phyloP scores from a whole-genome alignment of 2,888 invertebrate species.

The Drosophila recens region DNA sequence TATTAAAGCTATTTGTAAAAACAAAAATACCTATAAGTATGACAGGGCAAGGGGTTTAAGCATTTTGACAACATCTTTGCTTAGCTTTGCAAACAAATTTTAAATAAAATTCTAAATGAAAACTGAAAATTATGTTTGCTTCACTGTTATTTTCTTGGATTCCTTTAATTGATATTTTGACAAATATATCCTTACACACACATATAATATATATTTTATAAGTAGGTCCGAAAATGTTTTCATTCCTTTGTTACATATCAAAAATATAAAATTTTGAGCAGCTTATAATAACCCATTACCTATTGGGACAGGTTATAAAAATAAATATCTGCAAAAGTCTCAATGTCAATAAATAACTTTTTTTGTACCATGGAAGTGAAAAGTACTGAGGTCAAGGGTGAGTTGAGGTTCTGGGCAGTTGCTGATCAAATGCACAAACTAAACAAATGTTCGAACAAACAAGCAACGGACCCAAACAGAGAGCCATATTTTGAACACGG shows the following conservation, averaged over 20 bases:
- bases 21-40: too few relatives aligned
- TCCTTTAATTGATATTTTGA: too few relatives aligned
- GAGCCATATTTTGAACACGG: conserved; percentile 15
- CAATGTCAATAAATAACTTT: conserved; percentile 4
- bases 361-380: conserved; percentile 6
- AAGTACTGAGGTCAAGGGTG: conserved; percentile 8
- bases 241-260: neutral
- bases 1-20: too few relatives aligned
- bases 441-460: conserved; percentile 61
- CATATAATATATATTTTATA: too few relatives aligned
- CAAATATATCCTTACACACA: too few relatives aligned
- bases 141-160: too few relatives aligned
- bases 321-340: neutral
- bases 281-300: neutral
- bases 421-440: conserved; percentile 68
- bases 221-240: too few relatives aligned
- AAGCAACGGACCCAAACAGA: conserved; percentile 34
- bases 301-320: neutral
- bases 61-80: too few relatives aligned
- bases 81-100: too few relatives aligned
- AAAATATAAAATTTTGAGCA: neutral
- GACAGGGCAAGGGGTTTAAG: too few relatives aligned
- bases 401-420: conserved; percentile 12
- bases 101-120: too few relatives aligned
- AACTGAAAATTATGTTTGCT: too few relatives aligned